phyloP scores from a whole-genome alignment of 2,888 invertebrate species.

The Boloria selene region DNA sequence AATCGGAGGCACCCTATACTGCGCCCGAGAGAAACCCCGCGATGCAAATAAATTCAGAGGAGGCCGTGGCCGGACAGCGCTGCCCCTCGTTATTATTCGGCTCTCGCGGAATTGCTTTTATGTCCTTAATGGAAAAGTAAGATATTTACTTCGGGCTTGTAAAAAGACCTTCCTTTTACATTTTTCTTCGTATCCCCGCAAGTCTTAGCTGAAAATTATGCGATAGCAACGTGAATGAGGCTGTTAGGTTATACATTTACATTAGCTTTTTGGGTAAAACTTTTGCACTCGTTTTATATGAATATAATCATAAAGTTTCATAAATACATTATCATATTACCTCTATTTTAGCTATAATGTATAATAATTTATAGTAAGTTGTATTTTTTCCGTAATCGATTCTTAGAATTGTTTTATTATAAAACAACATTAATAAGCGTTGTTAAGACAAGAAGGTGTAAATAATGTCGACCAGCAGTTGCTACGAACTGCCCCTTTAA shows the following conservation, averaged over 20 bases:
- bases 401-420: constrained; percentile 1
- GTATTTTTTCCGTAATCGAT: background rate
- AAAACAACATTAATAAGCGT: constrained; percentile 42
- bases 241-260: constrained; percentile 53
- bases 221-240: constrained; percentile 46
- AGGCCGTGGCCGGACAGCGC: constrained; percentile 73
- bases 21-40: constrained; percentile 62
- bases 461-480: constrained; percentile 68
- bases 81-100: constrained; percentile 80
- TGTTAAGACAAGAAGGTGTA: constrained; percentile 64
- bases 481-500: constrained; percentile 76
- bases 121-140: constrained; percentile 79
- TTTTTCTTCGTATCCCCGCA: constrained; percentile 64
- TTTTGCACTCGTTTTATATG: constrained; percentile 36
- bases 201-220: constrained; percentile 59
- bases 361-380: background rate
- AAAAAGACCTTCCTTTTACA: constrained; percentile 63
- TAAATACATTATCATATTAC: constrained; percentile 28
- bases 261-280: constrained; percentile 40
- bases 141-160: constrained; percentile 76
- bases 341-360: background rate
- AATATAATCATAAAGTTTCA: constrained; percentile 35
- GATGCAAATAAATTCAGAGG: constrained; percentile 78
- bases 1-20: constrained; percentile 60
- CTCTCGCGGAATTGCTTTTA: constrained; percentile 80